Evolutionary conservation across 2,888 invertebrate species (phyloP), one percentile per base, ranked within the genome.

Genomic region (Aphidius colemani): DNA sequence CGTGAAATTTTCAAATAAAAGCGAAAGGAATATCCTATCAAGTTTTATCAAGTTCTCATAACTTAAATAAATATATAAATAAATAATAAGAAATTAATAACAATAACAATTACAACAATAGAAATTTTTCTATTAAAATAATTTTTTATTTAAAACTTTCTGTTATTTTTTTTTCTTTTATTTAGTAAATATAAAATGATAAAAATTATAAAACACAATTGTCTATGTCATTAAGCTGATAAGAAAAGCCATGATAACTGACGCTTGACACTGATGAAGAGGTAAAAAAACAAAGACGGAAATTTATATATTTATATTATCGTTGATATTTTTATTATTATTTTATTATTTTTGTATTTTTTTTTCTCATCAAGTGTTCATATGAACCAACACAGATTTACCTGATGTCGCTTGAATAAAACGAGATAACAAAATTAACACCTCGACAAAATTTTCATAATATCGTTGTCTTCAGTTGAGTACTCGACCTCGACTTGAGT

Each of bases 351-450:
- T 3, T 11, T 13, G 7, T 13, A 50, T 11, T 9, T 50, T 13
- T 18, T 50, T 50, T 50, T 50, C 46, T 43, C 13, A 56, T 43
- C 44, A 30, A 30, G 30, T 30, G 30, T 30, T 30, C 5, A 30
- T 30, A 30, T 30, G 4, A 30, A 30, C 30, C 5, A 30, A 30
- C 30, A 30, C 30, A 30, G 30, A 30, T 30, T 30, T 30, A 30
- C 30, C 30, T 30, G 30, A 30, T 30, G 30, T 30, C 30, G 30
- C 30, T 30, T 30, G 30, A 30, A 30, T 5, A 18, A 50, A 40
- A 48, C 56, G 61, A 68, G 66, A 68, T 68, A 66, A 65, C 60
- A 45, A 65, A 66, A 61, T 66, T 66, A 53, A 56, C 68, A 68
- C 68, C 62, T 66, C 60, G n/a, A 44, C 18, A 10, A 30, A 44